Base-by-base conservation (phyloP, 2,888 invertebrate species). In the Macaria notata region DNA sequence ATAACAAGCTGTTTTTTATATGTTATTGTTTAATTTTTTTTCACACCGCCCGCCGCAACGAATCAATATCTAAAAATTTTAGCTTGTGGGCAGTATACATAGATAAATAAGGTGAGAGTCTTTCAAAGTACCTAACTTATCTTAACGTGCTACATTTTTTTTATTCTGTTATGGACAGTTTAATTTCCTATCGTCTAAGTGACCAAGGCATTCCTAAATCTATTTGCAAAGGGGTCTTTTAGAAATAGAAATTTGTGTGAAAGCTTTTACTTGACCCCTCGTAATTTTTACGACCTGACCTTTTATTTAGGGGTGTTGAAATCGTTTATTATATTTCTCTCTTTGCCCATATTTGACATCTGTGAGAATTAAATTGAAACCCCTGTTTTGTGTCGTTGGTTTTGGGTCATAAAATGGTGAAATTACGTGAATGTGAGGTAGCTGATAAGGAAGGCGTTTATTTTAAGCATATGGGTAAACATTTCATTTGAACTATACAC, bases 181-280 rank as follows among this genome's bases (percentile, higher is more conserved):
- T 66, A 70, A 71, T 75, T 71, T 73, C 68, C 72, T 50, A 51
- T 49, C 50, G 50, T 63, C 56, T 50, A 59, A 63, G 50, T 63
- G 65, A 66, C 63, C 63, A 67, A 64, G 63, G 61, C 63, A 64
- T 59, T 62, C 52, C 58, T 63, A 64, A 74, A 71, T 71, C 70
- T 72, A 71, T 74, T 73, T 73, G 68, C 51, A 53, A 66, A 69
- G 66, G 56, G 59, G 54, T 41, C 50, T 62, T 53, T 62, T 60
- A 56, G 53, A 61, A 62, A 66, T 60, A 62, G 51, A 59, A 63
- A 57, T 62, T 63, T 51, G 48, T 54, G 42, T 29, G 47, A 63
- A 56, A 62, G 57, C 64, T 62, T 64, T 63, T 63, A 60, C 58
- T 62, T 59, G 46, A 51, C 52, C 51, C 46, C 19, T 56, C 56